Base-by-base conservation (phyloP, 2,797 vertebrate genomes). In the Brachyrhaphis roseni region DNA sequence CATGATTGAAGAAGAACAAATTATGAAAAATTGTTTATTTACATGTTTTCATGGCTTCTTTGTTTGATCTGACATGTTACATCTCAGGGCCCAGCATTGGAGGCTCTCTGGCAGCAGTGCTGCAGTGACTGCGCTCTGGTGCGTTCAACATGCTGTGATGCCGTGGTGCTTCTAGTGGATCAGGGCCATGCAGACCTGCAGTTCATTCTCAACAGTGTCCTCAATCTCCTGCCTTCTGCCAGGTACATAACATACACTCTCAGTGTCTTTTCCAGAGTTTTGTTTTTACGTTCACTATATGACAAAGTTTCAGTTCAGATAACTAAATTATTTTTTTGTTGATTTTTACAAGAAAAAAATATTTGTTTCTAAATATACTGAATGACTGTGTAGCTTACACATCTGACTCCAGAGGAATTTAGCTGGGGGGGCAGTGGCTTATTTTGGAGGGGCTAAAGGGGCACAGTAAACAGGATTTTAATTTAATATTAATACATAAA, bases 21-120 rank as follows among this genome's bases (percentile, higher is more conserved):
- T 34, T 34, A 34, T 16, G 34, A 36, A 62, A 62, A 8, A 8
- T 20, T 64, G 15, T 64, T 64, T 36, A 31, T 36, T 64, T 8
- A 16, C 31, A 64, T 64, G 59, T 64, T 34, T 64, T 64, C 31
- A 34, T 64, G 59, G 31, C 31, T 34, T 31, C 16, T 64, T 64
- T 36, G 7, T 16, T n/a, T 12, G 43, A 43, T 20, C 12, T 78
- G 39, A 45, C 7, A 36, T 72, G 13, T 1, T 84, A 41, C 76
- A 51, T 87, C 79, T 85, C 90, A 99, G 98, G 97, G 96, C 43
- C 94, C 95, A 5, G 97, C 97, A 1, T 75, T 98, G 93, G 97
- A 97, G 86, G 89, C 97, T 72, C 95, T 99, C 26, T 99, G 98
- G 98, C 97, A 98, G 91, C 97, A 96, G 86, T 98, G 97, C 82